Conservation (phyloP, 2,888 invertebrate species). For the Drosophila atroscutellata region DNA sequence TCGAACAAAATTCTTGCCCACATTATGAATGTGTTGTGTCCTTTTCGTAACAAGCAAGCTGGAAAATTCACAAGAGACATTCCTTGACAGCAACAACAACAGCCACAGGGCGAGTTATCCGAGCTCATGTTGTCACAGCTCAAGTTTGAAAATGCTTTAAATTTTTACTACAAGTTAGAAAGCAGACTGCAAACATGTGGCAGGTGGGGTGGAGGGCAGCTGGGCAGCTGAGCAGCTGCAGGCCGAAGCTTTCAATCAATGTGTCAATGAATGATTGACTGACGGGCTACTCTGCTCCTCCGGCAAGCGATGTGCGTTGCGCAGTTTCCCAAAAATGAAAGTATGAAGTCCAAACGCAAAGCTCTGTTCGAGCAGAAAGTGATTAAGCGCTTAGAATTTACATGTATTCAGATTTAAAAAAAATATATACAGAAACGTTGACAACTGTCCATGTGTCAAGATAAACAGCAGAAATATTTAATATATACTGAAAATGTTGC, state of each 20-base stretch:
- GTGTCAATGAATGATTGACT: conserved; percentile 60
- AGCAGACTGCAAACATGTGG: background rate
- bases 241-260: conserved; percentile 57
- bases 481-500: conserved; percentile 49
- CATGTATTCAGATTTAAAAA: conserved; percentile 20
- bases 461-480: conserved; percentile 66
- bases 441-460: conserved; percentile 22
- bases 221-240: conserved; percentile 30
- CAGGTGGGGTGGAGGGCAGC: background rate
- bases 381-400: conserved; percentile 17
- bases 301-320: conserved; percentile 2
- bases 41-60: conserved; percentile 59
- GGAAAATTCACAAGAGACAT: conserved; percentile 68
- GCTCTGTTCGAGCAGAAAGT: conserved; percentile 9
- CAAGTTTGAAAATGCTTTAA: conserved; percentile 59
- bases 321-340: conserved; percentile 5
- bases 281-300: conserved; percentile 17
- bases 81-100: conserved; percentile 45
- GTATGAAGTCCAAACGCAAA: conserved; percentile 2
- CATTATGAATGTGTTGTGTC: conserved; percentile 55
- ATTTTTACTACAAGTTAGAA: conserved; percentile 42
- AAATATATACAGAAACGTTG: background rate
- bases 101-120: conserved; percentile 33
- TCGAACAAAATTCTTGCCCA: conserved; percentile 10
- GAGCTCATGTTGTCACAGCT: conserved; percentile 24